Evolutionary conservation across 1,140 invertebrate genomes (phyloP).

Genomic region (Bombus difficillimus): DNA sequence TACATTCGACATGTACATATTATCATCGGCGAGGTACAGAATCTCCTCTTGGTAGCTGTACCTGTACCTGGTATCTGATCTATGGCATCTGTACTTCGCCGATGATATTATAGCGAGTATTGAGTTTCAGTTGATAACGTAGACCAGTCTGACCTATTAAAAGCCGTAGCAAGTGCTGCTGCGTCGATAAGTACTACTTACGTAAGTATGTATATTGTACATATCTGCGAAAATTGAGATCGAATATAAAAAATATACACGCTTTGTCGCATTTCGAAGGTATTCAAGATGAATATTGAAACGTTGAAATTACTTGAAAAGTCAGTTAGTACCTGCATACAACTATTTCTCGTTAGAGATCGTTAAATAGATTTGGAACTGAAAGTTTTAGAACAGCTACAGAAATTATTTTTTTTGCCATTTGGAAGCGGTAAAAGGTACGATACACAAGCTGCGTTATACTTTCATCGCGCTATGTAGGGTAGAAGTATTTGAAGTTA

Average conservation of each 20-base stretch:
- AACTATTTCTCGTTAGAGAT: neutral
- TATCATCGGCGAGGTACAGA: no score
- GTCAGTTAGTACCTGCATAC: neutral
- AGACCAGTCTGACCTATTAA: neutral
- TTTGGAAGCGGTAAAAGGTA: neutral
- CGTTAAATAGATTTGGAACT: neutral
- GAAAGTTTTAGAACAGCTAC: neutral
- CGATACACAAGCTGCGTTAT: neutral
- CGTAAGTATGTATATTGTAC: no score
- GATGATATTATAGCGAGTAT: no score
- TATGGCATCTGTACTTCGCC: neutral
- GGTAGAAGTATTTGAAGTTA: neutral
- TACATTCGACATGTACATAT: neutral
- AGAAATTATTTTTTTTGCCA: neutral
- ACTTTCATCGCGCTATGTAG: neutral
- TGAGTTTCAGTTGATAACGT: neutral
- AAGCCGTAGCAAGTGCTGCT: neutral
- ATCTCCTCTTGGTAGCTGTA: no score
- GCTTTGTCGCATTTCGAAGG: neutral
- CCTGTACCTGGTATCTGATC: neutral
- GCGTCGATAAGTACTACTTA: neutral
- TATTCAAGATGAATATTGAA: neutral
- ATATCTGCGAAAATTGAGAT: neutral
- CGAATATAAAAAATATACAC: neutral
- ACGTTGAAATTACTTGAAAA: neutral